Evolutionary conservation across 2,113 vertebrate species (phyloP).

Genomic region (Xerus inauris): DNA sequence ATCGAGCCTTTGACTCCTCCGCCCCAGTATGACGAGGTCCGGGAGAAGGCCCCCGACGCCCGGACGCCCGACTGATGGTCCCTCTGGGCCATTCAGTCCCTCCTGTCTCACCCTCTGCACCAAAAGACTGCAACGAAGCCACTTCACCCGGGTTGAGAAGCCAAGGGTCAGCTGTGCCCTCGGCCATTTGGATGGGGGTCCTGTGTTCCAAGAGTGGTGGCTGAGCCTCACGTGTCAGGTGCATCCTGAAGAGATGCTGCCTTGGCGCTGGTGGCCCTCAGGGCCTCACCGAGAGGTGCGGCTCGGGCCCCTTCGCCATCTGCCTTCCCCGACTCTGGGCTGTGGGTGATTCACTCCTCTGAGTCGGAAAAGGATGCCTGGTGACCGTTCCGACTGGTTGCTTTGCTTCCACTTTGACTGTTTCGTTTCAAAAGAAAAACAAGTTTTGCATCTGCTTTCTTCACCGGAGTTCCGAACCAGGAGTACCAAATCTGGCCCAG

Average conservation of each 20-base stretch:
- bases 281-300: neutral
- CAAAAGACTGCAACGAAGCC: neutral
- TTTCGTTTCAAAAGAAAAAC: neutral
- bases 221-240: neutral
- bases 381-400: fast-evolving
- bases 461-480: neutral
- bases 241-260: fast-evolving
- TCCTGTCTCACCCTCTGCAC: neutral
- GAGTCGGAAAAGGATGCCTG: neutral
- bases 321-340: neutral
- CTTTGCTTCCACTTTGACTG: neutral
- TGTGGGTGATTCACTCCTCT: neutral
- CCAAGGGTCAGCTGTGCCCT: fast-evolving
- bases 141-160: neutral
- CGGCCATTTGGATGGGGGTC: neutral
- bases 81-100: fast-evolving
- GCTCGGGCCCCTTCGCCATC: fast-evolving
- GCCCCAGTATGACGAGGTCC: constrained; percentile 93
- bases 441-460: neutral
- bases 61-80: constrained; percentile 73
- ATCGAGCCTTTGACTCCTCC: constrained; percentile 96
- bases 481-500: neutral
- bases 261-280: neutral
- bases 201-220: neutral
- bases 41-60: constrained; percentile 72